These are phyloP conservation scores for Gephyroberyx darwinii DNA, from an alignment of 2,797 vertebrate genomes.

Conservation along the genomic window DNA sequence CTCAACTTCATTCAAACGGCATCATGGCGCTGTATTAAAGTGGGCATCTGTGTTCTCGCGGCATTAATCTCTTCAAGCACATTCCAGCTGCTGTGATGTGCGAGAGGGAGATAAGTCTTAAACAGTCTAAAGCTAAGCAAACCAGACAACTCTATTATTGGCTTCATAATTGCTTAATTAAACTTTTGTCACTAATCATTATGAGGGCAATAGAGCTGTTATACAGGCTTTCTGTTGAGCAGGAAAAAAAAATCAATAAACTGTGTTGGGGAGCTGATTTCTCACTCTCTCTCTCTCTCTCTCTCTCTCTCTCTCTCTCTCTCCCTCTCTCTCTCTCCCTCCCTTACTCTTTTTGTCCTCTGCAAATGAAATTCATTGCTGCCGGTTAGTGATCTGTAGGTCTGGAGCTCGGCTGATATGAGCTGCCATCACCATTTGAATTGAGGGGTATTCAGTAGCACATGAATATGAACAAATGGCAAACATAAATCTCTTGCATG, in stretches of 20 bases:
- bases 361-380: slow-evolving; percentile 99
- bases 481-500: slow-evolving; percentile 99
- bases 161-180: slow-evolving; percentile 99
- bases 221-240: slow-evolving; percentile 98
- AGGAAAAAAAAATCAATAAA: slow-evolving; percentile 97
- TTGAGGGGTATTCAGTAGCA: slow-evolving; percentile 99
- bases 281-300: slow-evolving; percentile 82
- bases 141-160: slow-evolving; percentile 99
- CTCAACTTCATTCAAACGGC: slow-evolving; percentile 98
- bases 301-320: slow-evolving; percentile 34
- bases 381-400: slow-evolving; percentile 99
- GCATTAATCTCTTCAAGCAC: slow-evolving; percentile 99
- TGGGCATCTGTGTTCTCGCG: slow-evolving; percentile 98
- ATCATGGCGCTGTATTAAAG: slow-evolving; percentile 96
- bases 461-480: slow-evolving; percentile 99
- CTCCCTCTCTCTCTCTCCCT: slow-evolving; percentile 42
- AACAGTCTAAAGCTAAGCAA: slow-evolving; percentile 98
- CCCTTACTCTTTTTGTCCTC: slow-evolving; percentile 87
- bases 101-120: slow-evolving; percentile 99
- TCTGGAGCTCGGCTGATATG: slow-evolving; percentile 99
- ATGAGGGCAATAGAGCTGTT: slow-evolving; percentile 99
- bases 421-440: slow-evolving; percentile 99
- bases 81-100: slow-evolving; percentile 99
- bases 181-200: slow-evolving; percentile 99
- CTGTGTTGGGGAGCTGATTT: slow-evolving; percentile 97